Evolutionary conservation across 2,113 vertebrate genomes (phyloP), one percentile per base, ranked within the genome.

Genomic region (Brachypodius melanocephalos): DNA sequence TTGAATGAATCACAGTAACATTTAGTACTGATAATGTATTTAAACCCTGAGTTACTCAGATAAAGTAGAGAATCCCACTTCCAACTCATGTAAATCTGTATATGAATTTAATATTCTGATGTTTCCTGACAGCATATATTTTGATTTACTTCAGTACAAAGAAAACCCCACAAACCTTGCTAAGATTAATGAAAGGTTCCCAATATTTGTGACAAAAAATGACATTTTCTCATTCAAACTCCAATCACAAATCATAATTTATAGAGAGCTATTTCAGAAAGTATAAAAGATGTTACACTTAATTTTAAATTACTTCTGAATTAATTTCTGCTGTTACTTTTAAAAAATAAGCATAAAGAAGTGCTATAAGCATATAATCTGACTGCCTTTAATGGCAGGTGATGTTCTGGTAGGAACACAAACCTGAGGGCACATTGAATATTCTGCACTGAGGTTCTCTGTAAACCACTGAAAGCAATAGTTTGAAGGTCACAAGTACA

Each of bases 11-110:
- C 82, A 85, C 79, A 62, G 46, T 63, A 88, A 32, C 80, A 66
- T 94, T 95, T 93, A 91, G 57, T 89, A 77, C 45, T 93, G 78
- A 63, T 81, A 95, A 92, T 54, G 17, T 49, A 73, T 89, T 94
- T 93, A 95, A 92, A 92, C 17, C 12, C 42, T 25, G 38, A 88
- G 40, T 78, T 93, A 91, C 18, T 81, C 45, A 85, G 57, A 92
- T 66, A 88, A 83, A 82, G 13, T 8, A 8, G 9, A 84, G 59
- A 94, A 87, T 90, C 52, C 17, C 19, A 83, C 22, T 51, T 36
- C 46, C n/a, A 69, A 26, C 49, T 59, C 38, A 83, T 67, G 40
- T 14, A 82, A 90, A 94, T 72, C 32, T 89, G 18, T 32, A 38
- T 57, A 46, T 26, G 14, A 58, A 14, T 80, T 89, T 76, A 75